Conservation (phyloP, 2,113 vertebrate genomes). For the Vulpes ferrilata region DNA sequence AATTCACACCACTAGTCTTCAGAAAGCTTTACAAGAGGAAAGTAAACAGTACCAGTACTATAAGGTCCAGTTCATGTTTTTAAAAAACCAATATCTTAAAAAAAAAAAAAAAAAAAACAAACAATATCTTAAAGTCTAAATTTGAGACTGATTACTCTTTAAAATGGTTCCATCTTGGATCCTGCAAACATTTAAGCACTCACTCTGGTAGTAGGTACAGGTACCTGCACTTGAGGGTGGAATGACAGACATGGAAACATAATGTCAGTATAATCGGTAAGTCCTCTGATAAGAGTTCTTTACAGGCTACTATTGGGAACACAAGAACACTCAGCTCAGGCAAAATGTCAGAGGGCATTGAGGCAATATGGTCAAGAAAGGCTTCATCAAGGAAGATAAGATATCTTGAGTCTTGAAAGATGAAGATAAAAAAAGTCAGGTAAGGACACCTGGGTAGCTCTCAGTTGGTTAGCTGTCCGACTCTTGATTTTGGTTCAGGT, state of each 20-base stretch:
- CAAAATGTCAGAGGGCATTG: neutral
- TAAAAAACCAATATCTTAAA: neutral
- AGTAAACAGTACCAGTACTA: neutral
- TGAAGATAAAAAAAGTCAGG: neutral
- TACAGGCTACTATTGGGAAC: neutral
- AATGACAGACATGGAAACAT: neutral
- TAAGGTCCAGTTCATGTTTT: neutral
- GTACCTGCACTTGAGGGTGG: neutral
- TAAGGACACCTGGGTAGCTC: neutral
- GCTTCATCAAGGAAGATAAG: neutral
- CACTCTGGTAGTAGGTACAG: neutral
- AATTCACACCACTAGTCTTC: neutral
- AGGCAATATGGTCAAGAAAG: neutral
- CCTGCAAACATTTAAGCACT: neutral
- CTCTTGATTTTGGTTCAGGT: neutral
- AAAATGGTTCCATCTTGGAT: neutral
- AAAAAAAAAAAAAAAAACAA: neutral
- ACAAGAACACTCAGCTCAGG: neutral
- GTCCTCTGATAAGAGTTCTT: neutral
- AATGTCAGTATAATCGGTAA: neutral
- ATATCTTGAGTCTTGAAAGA: neutral
- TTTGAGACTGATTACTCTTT: neutral
- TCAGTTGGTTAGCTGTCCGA: neutral
- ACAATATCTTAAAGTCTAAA: neutral
- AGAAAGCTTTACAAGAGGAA: conserved; percentile 1